phyloP scores from a whole-genome alignment of 2,888 invertebrate species.

The Polyploca ridens region DNA sequence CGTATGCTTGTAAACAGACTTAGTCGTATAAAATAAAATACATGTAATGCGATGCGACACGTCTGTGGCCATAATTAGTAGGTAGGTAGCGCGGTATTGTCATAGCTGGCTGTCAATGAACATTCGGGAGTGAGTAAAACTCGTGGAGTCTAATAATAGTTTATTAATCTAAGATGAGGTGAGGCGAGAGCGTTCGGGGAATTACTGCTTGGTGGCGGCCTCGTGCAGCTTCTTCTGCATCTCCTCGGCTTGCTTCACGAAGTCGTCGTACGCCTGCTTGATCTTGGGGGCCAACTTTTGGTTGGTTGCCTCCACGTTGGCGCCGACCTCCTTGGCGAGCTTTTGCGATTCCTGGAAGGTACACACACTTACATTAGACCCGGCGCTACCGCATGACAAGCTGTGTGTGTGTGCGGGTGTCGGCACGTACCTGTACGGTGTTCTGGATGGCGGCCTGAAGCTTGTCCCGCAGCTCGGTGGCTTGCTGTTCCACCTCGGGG shows the following conservation, averaged over 20 bases:
- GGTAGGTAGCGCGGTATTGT: too few species aligned
- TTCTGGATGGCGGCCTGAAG: conserved; percentile 61
- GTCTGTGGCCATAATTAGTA: too few species aligned
- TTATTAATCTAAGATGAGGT: neutral
- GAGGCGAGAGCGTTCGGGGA: neutral
- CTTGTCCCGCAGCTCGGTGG: conserved; percentile 56
- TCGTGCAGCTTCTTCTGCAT: conserved; percentile 74
- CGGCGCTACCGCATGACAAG: neutral
- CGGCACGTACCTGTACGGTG: conserved; percentile 51
- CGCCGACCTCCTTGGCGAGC: conserved; percentile 64
- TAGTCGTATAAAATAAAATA: too few species aligned
- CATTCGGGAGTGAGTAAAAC: neutral
- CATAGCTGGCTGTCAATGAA: too few species aligned
- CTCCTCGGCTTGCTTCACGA: conserved; percentile 63
- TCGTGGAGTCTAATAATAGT: neutral
- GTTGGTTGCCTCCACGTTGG: conserved; percentile 66
- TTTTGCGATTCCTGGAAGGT: conserved; percentile 62
- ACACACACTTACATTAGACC: neutral
- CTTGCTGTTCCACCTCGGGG: conserved; percentile 74
- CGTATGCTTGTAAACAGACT: too few species aligned
- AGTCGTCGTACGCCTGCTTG: conserved; percentile 71
- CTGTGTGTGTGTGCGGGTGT: neutral
- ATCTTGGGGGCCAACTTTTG: conserved; percentile 70
- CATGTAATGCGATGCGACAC: too few species aligned
- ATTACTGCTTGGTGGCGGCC: conserved; percentile 70